Base-by-base conservation (phyloP, 2,113 vertebrate genomes). In the Peromyscus californicus region DNA sequence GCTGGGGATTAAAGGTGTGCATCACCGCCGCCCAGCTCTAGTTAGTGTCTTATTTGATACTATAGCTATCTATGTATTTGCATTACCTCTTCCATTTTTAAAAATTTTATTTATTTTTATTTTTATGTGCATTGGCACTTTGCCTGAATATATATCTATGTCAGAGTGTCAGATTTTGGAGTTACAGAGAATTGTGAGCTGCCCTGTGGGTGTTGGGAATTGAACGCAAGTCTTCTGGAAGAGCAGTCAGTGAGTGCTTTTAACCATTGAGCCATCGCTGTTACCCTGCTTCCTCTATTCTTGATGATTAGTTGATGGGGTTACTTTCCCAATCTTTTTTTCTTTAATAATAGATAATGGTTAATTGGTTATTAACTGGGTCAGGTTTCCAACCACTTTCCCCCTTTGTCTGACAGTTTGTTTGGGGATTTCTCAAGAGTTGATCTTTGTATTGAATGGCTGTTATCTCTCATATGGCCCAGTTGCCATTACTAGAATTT, bases 311-410 rank as follows among this genome's bases (percentile, higher is more conserved):
- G 92, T 88, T 95, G 80, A 59, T 85, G 51, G 24, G 24, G 48
- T 82, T 97, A 92, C n/a, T 72, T 69, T 96, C 48, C 87, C 84
- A 57, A 36, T 94, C 59, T 97, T 97, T 48, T 45, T 92, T 79
- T 69, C 59, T 94, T 92, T 95, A 83, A 94, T 91, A 79, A 78
- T 89, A 78, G 51, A 29, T 96, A 65, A 31, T 93, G 54, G 69
- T 87, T 95, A 88, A 36, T 91, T 95, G 70, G n/a, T 91, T 98
- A 95, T 45, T 93, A 86, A 42, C 26, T 95, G 70, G 31, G 70
- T 94, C 42, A 80, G 54, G n/a, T 92, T 91, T 97, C 36, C 15
- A 90, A 3, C 78, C 17, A 70, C 59, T 97, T 97, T 92, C 39
- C 11, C 8, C 9, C 63, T 78, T 95, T 92, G 80, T 93, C 29